Conservation (phyloP, 2,797 vertebrate genomes). For the Alfaro cultratus region DNA sequence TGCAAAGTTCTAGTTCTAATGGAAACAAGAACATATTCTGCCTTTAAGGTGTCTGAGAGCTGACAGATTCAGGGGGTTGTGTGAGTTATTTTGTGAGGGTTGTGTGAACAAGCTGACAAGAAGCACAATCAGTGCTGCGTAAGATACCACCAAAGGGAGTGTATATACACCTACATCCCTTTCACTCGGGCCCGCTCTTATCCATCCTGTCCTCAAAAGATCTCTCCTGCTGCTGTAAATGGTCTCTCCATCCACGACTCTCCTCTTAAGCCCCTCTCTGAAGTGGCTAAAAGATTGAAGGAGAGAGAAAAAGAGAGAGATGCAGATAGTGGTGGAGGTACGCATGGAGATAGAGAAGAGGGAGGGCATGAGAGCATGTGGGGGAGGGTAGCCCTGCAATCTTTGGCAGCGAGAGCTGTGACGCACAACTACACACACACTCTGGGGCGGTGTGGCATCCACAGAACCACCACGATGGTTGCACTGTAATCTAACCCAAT, state of each 20-base stretch:
- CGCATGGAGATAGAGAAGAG: conserved; percentile 57
- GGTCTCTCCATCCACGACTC: conserved; percentile 27
- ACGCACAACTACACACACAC: conserved; percentile 58
- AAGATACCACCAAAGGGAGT: conserved; percentile 18
- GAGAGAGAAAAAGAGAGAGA: conserved; percentile 30
- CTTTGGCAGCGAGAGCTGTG: conserved; percentile 72
- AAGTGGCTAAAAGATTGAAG: conserved; percentile 58
- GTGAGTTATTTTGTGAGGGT: conserved; percentile 2
- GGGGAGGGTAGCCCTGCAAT: conserved; percentile 73
- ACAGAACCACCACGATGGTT: conserved; percentile 32
- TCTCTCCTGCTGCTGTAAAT: conserved; percentile 31
- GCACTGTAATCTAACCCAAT: not conserved
- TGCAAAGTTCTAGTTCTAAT: conserved; percentile 18
- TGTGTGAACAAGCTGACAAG: conserved; percentile 8
- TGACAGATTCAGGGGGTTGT: not conserved
- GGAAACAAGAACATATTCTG: not conserved
- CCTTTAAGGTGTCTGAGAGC: conserved; percentile 10
- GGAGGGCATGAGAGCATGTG: conserved; percentile 68
- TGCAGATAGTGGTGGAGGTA: conserved; percentile 58
- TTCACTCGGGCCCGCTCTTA: conserved; percentile 13
- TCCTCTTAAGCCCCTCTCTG: conserved; percentile 53
- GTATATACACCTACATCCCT: conserved; percentile 17
- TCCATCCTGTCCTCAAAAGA: conserved; percentile 43
- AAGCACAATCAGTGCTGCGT: conserved; percentile 9
- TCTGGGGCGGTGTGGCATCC: conserved; percentile 57